These are phyloP conservation scores for Caenorhabditis afra DNA, from an alignment of 2,888 invertebrate species.

Conservation along the genomic window DNA sequence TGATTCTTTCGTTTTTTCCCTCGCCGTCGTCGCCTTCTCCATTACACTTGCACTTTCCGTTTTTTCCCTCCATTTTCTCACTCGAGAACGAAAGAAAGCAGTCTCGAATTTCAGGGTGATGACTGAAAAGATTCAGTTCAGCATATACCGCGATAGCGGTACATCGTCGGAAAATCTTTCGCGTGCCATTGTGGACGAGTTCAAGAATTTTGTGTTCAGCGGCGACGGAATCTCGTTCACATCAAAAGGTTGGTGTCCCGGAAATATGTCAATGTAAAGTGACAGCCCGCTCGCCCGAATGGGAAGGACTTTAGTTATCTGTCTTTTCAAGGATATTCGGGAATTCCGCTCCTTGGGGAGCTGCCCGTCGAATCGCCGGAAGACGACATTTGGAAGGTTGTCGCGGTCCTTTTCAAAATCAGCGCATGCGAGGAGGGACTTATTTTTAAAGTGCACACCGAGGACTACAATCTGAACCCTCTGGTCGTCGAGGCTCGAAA, in stretches of 20 bases:
- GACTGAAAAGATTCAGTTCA: conserved; percentile 60
- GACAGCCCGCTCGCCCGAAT: conserved; percentile 14
- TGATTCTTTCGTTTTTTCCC: conserved; percentile 2
- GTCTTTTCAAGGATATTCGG: conserved; percentile 65
- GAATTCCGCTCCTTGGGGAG: conserved; percentile 67
- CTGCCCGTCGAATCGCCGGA: conserved; percentile 50
- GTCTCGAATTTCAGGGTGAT: conserved; percentile 46
- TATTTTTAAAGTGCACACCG: conserved; percentile 65
- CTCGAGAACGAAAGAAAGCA: not conserved
- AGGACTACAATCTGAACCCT: conserved; percentile 59
- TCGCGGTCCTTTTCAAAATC: conserved; percentile 66
- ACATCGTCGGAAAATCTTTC: conserved; percentile 63
- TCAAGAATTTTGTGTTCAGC: conserved; percentile 67
- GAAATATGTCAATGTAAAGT: too few relatives aligned
- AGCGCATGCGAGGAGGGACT: conserved; percentile 64
- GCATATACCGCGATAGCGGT: conserved; percentile 63
- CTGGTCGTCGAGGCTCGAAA: conserved; percentile 61
- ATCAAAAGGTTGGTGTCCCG: conserved; percentile 57
- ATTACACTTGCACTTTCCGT: conserved; percentile 22
- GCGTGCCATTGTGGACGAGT: conserved; percentile 60
- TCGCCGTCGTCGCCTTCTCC: not conserved
- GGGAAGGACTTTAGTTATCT: conserved; percentile 13
- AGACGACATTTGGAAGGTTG: conserved; percentile 69
- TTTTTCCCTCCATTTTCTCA: conserved; percentile 10
- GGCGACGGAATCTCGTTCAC: conserved; percentile 51